Conservation (phyloP, 2,797 vertebrate species). For the Pampus argenteus region DNA sequence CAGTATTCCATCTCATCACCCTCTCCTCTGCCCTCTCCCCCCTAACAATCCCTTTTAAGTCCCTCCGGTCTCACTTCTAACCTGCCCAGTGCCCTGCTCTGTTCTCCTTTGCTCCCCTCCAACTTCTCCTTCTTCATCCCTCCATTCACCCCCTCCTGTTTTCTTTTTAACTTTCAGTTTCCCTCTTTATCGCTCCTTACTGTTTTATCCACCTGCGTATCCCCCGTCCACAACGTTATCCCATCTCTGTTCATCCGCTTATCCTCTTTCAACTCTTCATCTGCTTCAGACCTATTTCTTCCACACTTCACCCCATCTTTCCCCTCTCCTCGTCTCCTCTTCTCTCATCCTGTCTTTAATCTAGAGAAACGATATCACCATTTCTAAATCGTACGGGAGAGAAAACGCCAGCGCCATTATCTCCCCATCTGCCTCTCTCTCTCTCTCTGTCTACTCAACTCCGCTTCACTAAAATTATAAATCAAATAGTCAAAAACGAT, state of each 20-base stretch:
- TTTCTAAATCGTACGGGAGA: constrained; percentile 59
- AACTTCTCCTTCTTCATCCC: background rate
- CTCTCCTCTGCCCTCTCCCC: constrained; percentile 31
- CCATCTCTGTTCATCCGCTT: constrained; percentile 12
- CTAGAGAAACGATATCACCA: constrained; percentile 58
- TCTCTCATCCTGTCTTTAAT: constrained; percentile 45
- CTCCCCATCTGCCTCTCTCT: constrained; percentile 69
- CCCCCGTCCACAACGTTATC: background rate
- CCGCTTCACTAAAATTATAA: constrained; percentile 45
- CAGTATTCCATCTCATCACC: constrained; percentile 45
- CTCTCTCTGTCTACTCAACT: constrained; percentile 25
- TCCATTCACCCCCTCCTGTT: constrained; percentile 2
- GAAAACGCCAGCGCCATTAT: constrained; percentile 80
- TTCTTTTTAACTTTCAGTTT: constrained; percentile 23
- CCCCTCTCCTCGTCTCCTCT: background rate
- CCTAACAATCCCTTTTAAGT: constrained; percentile 42
- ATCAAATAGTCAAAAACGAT: constrained; percentile 20
- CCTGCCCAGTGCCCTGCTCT: background rate
- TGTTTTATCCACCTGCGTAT: constrained; percentile 3
- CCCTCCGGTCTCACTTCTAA: constrained; percentile 35
- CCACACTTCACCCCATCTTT: constrained; percentile 12
- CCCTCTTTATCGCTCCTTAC: background rate
- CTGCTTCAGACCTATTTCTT: constrained; percentile 32
- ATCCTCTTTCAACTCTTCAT: constrained; percentile 4
- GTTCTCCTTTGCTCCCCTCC: background rate